A percentile compares a stretch with the other conserved stretches of the same genome.
Conservation (phyloP, 2,113 vertebrate genomes). For the Clarias batrachus region DNA sequence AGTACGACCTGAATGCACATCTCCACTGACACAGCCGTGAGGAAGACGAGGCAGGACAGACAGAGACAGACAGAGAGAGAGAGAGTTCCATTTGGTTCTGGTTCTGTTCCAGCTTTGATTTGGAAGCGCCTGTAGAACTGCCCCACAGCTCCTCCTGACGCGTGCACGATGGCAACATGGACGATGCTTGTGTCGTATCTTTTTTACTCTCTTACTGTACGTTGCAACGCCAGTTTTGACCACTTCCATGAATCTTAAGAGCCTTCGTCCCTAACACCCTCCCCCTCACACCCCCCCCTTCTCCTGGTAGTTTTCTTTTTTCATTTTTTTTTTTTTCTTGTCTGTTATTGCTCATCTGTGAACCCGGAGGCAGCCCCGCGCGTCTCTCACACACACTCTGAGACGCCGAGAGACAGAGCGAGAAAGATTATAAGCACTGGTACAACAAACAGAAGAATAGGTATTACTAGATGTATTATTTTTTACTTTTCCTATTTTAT, state of each 20-base stretch:
- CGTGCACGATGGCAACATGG: conserved; percentile 60
- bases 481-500: conserved; percentile 60
- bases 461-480: conserved; percentile 35
- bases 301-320: conserved; percentile 18
- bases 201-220: conserved; percentile 60
- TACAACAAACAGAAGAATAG: conserved; percentile 58
- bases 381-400: conserved; percentile 42
- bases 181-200: conserved; percentile 62
- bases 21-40: conserved; percentile 79
- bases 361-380: conserved; percentile 59
- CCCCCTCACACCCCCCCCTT: neutral
- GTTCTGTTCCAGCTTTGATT: conserved; percentile 34
- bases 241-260: conserved; percentile 49
- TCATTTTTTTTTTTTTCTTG: conserved; percentile 35
- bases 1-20: conserved; percentile 96
- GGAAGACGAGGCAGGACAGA: conserved; percentile 35
- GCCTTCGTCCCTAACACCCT: no score
- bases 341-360: conserved; percentile 52
- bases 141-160: neutral
- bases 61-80: conserved; percentile 32
- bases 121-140: conserved; percentile 18
- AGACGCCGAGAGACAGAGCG: conserved; percentile 17
- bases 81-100: conserved; percentile 23
- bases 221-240: conserved; percentile 55
- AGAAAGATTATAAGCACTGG: conserved; percentile 56